phyloP scores from a whole-genome alignment of 2,113 vertebrate genomes.

The Ranitomeya variabilis region DNA sequence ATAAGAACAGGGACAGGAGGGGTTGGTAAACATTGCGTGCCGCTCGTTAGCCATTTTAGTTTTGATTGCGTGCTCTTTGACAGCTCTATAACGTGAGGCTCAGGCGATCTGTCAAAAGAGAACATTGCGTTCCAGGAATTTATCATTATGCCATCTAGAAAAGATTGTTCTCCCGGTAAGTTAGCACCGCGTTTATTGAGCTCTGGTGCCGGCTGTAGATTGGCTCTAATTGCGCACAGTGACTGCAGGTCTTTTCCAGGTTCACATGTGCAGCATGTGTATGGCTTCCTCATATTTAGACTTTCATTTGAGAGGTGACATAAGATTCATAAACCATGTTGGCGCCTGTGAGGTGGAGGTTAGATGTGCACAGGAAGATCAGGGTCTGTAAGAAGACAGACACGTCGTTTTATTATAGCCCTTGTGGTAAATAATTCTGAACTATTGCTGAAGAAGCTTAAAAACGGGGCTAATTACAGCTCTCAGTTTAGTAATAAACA shows the following conservation, averaged over 20 bases:
- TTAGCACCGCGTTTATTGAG: not conserved
- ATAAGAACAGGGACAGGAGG: not conserved
- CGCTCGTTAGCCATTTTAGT: not conserved
- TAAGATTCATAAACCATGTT: slow-evolving; percentile 35
- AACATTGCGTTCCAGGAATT: not conserved
- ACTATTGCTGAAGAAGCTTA: not conserved
- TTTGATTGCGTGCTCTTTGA: not conserved
- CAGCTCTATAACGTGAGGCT: slow-evolving; percentile 5
- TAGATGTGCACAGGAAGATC: not conserved
- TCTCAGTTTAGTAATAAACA: not conserved
- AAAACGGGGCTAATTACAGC: not conserved
- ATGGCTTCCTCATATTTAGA: slow-evolving; percentile 10
- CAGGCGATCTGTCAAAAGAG: not conserved
- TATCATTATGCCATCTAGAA: not conserved
- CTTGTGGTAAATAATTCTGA: not conserved
- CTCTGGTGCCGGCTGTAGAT: not conserved
- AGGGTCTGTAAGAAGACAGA: not conserved
- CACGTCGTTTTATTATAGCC: not conserved
- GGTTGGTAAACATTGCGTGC: not conserved
- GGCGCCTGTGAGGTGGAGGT: slow-evolving; percentile 10
- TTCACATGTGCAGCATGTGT: not conserved
- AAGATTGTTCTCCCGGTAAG: not conserved
- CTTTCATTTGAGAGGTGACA: slow-evolving; percentile 27
- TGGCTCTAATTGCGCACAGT: not conserved
- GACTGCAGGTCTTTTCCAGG: not conserved